These are phyloP conservation scores for Macrophya annulata DNA, from an alignment of 2,888 invertebrate genomes.

Conservation along the genomic window DNA sequence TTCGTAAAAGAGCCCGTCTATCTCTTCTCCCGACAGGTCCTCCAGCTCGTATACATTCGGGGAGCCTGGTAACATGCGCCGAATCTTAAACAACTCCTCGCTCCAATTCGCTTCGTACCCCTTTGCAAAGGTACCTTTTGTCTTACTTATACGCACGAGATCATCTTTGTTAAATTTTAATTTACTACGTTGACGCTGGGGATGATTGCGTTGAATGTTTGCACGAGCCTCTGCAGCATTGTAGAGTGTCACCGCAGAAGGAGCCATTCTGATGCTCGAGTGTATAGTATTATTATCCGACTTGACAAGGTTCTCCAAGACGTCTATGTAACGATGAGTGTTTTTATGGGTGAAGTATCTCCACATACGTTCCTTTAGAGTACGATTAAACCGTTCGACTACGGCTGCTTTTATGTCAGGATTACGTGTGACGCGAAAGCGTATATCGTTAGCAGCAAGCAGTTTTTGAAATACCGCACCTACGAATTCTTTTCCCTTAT, in stretches of 20 bases:
- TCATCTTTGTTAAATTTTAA: too few species aligned
- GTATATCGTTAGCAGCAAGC: conserved; percentile 60
- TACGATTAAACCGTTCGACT: conserved; percentile 71
- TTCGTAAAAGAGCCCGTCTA: conserved; percentile 65
- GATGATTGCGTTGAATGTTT: too few species aligned
- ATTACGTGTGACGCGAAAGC: conserved; percentile 66
- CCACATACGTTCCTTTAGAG: conserved; percentile 69
- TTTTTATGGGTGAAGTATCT: conserved; percentile 66
- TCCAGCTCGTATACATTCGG: conserved; percentile 66
- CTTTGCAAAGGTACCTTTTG: conserved; percentile 63
- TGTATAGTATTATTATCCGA: conserved; percentile 67
- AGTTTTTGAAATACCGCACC: conserved; percentile 58
- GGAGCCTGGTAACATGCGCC: conserved; percentile 58
- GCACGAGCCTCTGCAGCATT: too few species aligned
- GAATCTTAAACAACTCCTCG: conserved; percentile 66
- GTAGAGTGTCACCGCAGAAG: neutral
- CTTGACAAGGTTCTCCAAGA: conserved; percentile 64
- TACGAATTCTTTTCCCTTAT: conserved; percentile 67
- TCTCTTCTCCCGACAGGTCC: conserved; percentile 62
- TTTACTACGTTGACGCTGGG: too few species aligned
- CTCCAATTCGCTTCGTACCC: conserved; percentile 64
- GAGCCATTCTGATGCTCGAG: conserved; percentile 57
- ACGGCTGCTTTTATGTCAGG: neutral
- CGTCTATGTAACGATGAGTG: conserved; percentile 65
- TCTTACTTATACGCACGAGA: conserved; percentile 53